These are phyloP conservation scores for Anolis carolinensis DNA, from an alignment of 2,113 vertebrate genomes.

Conservation along the genomic window DNA sequence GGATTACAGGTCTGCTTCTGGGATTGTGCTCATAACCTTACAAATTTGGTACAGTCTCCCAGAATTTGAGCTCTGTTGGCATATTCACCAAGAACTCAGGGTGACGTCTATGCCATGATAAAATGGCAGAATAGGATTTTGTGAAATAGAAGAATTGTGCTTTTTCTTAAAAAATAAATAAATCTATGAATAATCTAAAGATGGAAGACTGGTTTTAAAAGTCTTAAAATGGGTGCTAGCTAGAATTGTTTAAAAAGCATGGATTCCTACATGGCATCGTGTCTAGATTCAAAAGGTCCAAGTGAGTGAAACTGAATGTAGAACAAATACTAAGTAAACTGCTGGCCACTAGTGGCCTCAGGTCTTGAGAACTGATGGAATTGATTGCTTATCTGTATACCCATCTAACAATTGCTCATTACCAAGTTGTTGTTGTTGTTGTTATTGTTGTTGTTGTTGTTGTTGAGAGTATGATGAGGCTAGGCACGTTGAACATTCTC, in stretches of 20 bases:
- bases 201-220: neutral
- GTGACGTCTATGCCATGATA: neutral
- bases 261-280: neutral
- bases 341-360: neutral
- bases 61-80: neutral
- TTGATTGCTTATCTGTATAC: neutral
- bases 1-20: neutral
- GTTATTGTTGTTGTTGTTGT: neutral
- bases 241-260: neutral
- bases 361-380: neutral
- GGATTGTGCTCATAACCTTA: neutral
- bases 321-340: neutral
- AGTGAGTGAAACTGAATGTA: neutral
- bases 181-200: neutral
- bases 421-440: neutral
- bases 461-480: neutral
- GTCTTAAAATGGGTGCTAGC: neutral
- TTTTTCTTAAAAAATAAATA: neutral
- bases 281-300: neutral
- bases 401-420: neutral
- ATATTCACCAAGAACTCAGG: neutral
- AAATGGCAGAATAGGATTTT: neutral
- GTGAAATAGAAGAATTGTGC: neutral
- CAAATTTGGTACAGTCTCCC: neutral
- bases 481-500: neutral